phyloP scores from a whole-genome alignment of 2,113 vertebrate genomes.

The Dicrurus megarhynchus region DNA sequence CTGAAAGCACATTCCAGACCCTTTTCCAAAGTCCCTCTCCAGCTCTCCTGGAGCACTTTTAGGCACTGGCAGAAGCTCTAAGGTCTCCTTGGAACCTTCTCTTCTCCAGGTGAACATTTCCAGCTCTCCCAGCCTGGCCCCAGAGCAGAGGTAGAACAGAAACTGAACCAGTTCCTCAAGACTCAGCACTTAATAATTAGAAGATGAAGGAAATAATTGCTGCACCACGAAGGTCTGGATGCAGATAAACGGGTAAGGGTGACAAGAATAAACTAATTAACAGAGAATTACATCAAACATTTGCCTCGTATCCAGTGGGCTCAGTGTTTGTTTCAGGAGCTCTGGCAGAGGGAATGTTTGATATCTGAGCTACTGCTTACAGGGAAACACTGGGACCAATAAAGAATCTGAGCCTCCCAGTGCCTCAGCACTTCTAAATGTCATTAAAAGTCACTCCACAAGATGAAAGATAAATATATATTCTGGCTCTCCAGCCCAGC shows the following conservation, averaged over 20 bases:
- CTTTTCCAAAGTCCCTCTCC: background rate
- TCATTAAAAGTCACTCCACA: constrained; percentile 43
- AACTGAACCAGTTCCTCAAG: background rate
- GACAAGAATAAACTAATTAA: background rate
- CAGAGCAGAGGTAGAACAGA: background rate
- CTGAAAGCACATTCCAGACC: background rate
- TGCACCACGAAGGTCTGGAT: background rate
- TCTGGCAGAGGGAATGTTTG: background rate
- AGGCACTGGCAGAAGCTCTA: background rate
- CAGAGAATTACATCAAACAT: background rate
- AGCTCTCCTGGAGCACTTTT: background rate
- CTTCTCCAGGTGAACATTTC: background rate
- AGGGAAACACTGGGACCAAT: background rate
- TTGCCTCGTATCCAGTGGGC: background rate
- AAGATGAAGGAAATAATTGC: background rate
- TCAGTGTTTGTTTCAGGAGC: background rate
- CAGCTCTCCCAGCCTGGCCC: background rate
- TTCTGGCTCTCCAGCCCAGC: background rate
- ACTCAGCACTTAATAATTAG: background rate
- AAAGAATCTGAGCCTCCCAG: background rate
- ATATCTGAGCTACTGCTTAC: background rate
- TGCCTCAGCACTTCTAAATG: constrained; percentile 3
- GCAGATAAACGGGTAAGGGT: background rate
- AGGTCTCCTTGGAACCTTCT: background rate
- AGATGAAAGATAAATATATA: background rate